Evolutionary conservation across 2,888 invertebrate genomes (phyloP).

Genomic region (Allygus modestus): DNA sequence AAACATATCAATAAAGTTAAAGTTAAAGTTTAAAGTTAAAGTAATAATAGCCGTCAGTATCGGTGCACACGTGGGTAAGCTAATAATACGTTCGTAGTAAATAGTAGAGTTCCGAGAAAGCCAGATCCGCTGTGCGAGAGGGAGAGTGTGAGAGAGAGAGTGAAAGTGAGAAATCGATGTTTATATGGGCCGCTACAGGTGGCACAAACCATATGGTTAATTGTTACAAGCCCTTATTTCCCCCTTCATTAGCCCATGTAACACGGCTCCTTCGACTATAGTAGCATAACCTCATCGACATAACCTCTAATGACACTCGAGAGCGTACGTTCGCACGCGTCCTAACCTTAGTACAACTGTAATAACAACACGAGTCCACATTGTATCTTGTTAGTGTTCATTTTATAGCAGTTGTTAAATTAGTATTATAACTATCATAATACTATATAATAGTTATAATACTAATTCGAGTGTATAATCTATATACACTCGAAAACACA

Average conservation of each 20-base stretch:
- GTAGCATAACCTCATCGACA: not conserved
- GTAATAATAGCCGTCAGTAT: not conserved
- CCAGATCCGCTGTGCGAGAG: slow-evolving; percentile 22
- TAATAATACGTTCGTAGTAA: not conserved
- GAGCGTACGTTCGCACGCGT: not conserved
- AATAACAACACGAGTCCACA: not conserved
- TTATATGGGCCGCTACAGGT: slow-evolving; percentile 28
- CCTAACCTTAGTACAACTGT: not conserved
- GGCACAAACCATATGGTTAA: slow-evolving; percentile 22
- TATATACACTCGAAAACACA: no score
- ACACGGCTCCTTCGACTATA: not conserved
- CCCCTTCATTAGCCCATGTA: not conserved
- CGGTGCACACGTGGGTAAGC: not conserved
- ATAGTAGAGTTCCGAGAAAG: slow-evolving; percentile 20
- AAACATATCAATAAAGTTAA: not conserved
- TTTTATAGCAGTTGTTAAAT: no score
- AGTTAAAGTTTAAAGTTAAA: not conserved
- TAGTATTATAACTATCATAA: no score
- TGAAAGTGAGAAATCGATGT: slow-evolving; percentile 37
- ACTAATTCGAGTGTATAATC: no score
- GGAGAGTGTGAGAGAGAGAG: not conserved
- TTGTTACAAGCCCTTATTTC: not conserved
- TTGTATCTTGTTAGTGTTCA: no score
- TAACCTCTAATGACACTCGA: not conserved
- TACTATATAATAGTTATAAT: no score